These are phyloP conservation scores for Gobio occitaniae DNA, from an alignment of 2,797 vertebrate genomes.

Conservation along the genomic window DNA sequence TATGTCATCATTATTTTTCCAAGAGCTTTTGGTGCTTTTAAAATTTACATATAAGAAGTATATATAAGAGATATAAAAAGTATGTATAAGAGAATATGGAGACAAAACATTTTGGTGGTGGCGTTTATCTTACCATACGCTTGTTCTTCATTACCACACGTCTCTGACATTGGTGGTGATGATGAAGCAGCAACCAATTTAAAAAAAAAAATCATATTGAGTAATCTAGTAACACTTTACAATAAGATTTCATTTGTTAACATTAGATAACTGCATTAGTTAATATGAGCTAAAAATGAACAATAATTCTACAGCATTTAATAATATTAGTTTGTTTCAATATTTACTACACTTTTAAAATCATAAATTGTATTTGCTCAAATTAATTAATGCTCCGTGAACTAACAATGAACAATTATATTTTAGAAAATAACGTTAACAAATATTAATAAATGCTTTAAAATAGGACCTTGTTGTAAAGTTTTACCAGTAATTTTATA, in stretches of 20 bases:
- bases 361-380: not conserved
- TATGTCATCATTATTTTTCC: constrained; percentile 25
- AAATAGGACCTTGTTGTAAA: not conserved
- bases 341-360: not conserved
- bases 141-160: not conserved
- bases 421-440: not conserved
- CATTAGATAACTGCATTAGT: not conserved
- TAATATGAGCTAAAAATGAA: not conserved
- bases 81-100: not conserved
- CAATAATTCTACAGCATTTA: not conserved
- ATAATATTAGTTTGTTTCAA: not conserved
- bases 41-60: not conserved
- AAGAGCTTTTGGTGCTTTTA: not conserved
- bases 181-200: not conserved
- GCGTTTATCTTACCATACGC: not conserved
- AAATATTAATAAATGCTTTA: no score
- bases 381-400: not conserved
- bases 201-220: not conserved
- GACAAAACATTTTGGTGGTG: not conserved
- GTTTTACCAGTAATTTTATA: not conserved
- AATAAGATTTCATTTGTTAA: not conserved
- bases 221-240: not conserved
- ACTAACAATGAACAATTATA: not conserved
- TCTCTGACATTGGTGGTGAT: not conserved
- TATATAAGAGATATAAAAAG: no score